These are phyloP conservation scores for Pseudolycoriella hygida DNA, from an alignment of 2,888 invertebrate genomes.

Conservation along the genomic window DNA sequence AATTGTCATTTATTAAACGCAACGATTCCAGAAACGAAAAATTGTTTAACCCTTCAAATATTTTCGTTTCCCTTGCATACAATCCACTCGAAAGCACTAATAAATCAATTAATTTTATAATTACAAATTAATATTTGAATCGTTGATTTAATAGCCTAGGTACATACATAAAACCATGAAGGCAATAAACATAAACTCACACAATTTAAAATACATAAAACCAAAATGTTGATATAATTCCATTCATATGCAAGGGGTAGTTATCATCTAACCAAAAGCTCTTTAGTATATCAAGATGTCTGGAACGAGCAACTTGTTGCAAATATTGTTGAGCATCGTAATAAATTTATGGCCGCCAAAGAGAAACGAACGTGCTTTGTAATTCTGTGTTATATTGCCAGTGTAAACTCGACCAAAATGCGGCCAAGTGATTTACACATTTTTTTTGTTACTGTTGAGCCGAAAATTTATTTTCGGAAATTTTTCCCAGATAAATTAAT, in stretches of 20 bases:
- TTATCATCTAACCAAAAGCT: conserved; percentile 10
- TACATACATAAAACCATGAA: not conserved
- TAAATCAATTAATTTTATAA: not conserved
- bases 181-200: conserved; percentile 3
- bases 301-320: conserved; percentile 13
- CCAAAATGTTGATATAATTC: not conserved
- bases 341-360: conserved; percentile 10
- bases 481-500: not conserved
- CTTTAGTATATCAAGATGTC: conserved; percentile 12
- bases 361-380: conserved; percentile 6
- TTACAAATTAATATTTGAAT: too few species aligned
- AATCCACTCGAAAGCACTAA: not conserved
- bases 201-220: conserved; percentile 6
- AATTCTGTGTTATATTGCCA: conserved; percentile 3
- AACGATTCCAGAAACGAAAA: too few species aligned
- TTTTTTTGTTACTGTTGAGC: not conserved
- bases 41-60: too few species aligned
- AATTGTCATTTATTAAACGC: too few species aligned
- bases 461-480: not conserved
- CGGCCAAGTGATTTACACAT: conserved; percentile 4
- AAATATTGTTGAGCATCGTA: conserved; percentile 9
- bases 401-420: conserved; percentile 4
- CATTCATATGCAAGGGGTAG: conserved; percentile 7
- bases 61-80: too few species aligned
- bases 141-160: too few species aligned